Base-by-base conservation (phyloP, 2,113 vertebrate species). In the Gasterosteus aculeatus region DNA sequence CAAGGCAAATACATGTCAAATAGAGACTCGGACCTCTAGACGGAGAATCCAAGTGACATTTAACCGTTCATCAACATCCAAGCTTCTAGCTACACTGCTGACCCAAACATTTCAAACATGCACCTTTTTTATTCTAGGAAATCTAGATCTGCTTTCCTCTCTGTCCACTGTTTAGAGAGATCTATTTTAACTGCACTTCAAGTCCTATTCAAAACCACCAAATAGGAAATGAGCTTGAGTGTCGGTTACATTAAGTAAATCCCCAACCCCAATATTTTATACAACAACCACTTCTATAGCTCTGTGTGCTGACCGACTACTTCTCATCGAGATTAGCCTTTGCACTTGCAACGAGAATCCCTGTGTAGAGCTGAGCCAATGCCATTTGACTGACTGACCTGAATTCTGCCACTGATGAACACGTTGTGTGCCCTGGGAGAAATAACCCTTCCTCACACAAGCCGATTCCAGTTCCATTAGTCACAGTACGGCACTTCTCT, bases 301-400 rank as follows among this genome's bases (percentile, higher is more conserved):
- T 70, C 18, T n/a, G 41, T 38, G 33, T 47, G 14, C 35, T 19
- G 53, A 61, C 59, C 58, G 59, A 35, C 33, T 10, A 14, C 54
- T 53, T 69, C n/a, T 18, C 66, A 57, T 54, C 64, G 5, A 62
- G 65, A 66, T 63, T 51, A 73, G 84, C 59, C 38, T 26, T 29
- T 29, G 58, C 31, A 29, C 26, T 59, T 14, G 16, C 46, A 22
- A 31, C 51, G 60, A 71, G 26, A 49, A 64, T 73, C 46, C 29
- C 38, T 22, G 26, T 63, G 47, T 35, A 15, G 65, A 69, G 51
- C 31, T 22, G 46, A 75, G 61, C 44, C 1, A 5, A 73, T 59
- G 29, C 56, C 46, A 31, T 80, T 41, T 84, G 78, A 77, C 69
- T 79, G 75, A 77, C 72, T 79, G 82, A 83, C 84, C 81, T 81